Conservation (phyloP, 2,888 invertebrate species). For the Lasioglossum villosulum region DNA sequence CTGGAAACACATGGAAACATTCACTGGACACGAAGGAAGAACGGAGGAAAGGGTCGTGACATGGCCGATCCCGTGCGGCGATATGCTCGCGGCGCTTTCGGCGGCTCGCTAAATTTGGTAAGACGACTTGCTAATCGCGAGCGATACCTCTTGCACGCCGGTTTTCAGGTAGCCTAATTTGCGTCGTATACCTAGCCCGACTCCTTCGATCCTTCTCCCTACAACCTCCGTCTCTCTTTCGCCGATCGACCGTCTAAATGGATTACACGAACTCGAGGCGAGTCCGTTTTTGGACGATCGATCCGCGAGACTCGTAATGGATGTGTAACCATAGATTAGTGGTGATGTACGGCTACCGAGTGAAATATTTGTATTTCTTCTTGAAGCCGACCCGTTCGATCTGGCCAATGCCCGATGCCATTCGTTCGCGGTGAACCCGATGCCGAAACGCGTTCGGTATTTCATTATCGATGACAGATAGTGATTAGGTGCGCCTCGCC, state of each 20-base stretch:
- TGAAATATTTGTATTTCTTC: constrained; percentile 54
- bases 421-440: neutral
- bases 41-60: constrained; percentile 61
- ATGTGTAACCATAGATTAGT: constrained; percentile 60
- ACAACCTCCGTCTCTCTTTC: neutral
- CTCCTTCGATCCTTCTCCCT: neutral
- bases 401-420: neutral
- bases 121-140: constrained; percentile 69
- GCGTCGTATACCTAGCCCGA: constrained; percentile 62
- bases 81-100: constrained; percentile 63
- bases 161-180: constrained; percentile 69
- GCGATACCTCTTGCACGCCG: constrained; percentile 67
- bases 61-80: constrained; percentile 54
- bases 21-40: constrained; percentile 39
- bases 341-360: constrained; percentile 58
- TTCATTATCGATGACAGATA: constrained; percentile 5
- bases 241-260: constrained; percentile 21
- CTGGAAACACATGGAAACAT: constrained; percentile 55
- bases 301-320: constrained; percentile 48
- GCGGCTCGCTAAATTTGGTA: constrained; percentile 69
- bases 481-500: neutral
- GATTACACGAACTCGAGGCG: constrained; percentile 46
- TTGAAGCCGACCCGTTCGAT: constrained; percentile 27
- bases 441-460: neutral
- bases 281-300: constrained; percentile 57